Conservation (phyloP, 2,113 vertebrate genomes). For the Dipodomys stephensi region DNA sequence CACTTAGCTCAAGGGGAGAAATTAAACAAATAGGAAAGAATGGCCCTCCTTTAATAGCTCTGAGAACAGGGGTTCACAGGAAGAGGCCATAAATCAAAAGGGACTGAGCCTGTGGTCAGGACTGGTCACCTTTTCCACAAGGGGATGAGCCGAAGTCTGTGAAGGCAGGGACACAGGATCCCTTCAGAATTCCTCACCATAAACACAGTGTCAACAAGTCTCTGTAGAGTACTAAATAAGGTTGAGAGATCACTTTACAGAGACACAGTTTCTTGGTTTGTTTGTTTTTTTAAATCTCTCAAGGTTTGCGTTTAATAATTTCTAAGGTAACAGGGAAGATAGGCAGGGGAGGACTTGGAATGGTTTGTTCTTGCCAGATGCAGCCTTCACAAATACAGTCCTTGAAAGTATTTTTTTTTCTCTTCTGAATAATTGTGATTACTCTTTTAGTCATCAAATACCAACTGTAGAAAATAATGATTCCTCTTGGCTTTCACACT, state of each 20-base stretch:
- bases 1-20: not conserved
- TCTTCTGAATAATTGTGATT: not conserved
- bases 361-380: fast-evolving
- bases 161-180: not conserved
- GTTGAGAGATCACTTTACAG: not conserved
- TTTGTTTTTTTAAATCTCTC: not conserved
- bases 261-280: not conserved
- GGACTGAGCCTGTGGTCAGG: not conserved
- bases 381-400: not conserved
- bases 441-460: not conserved
- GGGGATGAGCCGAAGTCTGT: not conserved
- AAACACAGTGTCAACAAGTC: not conserved
- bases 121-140: not conserved
- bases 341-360: fast-evolving
- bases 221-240: not conserved
- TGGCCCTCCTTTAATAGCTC: not conserved
- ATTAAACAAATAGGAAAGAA: not conserved
- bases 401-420: not conserved
- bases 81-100: not conserved
- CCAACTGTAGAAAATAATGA: not conserved
- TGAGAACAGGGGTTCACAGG: not conserved
- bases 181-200: not conserved
- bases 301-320: fast-evolving
- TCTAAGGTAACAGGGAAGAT: not conserved
- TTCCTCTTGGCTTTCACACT: not conserved